phyloP scores from a whole-genome alignment of 64 coral and sea anemone genomes.

The Exaiptasia diaphana region DNA sequence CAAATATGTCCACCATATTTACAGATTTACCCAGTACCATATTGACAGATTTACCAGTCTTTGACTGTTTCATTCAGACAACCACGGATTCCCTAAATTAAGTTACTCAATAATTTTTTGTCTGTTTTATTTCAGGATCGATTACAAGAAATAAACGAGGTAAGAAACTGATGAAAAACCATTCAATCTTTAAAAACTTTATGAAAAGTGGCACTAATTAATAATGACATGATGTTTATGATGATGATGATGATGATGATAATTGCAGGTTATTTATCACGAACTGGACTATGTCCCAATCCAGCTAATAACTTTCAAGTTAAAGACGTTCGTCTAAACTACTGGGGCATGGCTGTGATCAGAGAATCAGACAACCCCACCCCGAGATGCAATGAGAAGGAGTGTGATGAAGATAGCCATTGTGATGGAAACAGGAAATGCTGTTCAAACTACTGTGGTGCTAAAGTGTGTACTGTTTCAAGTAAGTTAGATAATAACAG shows the following conservation, averaged over 20 bases:
- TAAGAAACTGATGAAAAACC: not conserved
- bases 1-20: not conserved
- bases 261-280: conserved; percentile 74
- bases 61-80: not conserved
- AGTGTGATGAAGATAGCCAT: conserved; percentile 82
- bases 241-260: not conserved
- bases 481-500: conserved; percentile 6
- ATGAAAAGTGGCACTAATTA: not conserved
- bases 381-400: not conserved
- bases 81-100: not conserved
- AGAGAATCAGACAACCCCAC: not conserved
- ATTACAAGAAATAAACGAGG: conserved; percentile 5
- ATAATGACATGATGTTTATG: too few species aligned
- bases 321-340: conserved; percentile 62
- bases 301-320: conserved; percentile 50
- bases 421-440: conserved; percentile 89
- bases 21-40: not conserved
- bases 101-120: not conserved
- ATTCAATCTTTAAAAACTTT: not conserved
- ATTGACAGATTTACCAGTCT: not conserved
- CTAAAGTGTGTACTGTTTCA: conserved; percentile 70
- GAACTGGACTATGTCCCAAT: conserved; percentile 77
- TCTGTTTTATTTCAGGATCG: not conserved
- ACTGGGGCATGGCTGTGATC: conserved; percentile 22
- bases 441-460: conserved; percentile 88